Evolutionary conservation across 2,113 vertebrate genomes (phyloP), one percentile per base, ranked within the genome.

Genomic region (Dolichallabes microphthalmus): DNA sequence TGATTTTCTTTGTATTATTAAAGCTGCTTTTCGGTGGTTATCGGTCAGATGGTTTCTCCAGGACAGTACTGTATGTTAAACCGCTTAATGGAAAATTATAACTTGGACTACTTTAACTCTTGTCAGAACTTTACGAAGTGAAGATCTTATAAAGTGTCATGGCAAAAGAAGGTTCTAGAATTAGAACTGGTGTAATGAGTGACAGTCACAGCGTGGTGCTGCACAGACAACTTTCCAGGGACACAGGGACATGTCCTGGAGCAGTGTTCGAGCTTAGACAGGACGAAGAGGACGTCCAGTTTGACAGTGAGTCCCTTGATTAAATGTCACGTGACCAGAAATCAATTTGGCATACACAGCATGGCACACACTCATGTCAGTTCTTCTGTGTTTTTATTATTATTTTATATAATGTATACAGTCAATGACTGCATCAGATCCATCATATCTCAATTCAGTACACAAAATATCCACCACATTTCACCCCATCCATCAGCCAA

Each of bases 271-370:
- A 35, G 77, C 82, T 92, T 4, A 86, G 91, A 1, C 91, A 93
- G 19, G 91, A 92, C 45, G 94, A 95, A 79, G 93, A 94, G 10
- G 85, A 93, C 2, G 90, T 94, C 30, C 91, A 90, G 53, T 95
- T 95, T 92, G 95, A 95, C 90, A 94, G 95, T 95, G 91, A 94
- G 94, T 87, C 71, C 13, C 85, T 86, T 87, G 20, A 75, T 77
- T 12, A 8, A 39, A 19, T 53, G 27, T 74, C 14, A 76, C 32
- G 27, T 52, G 32, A 19, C 66, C 66, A 1, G 27, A 50, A 53
- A 22, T n/a, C n/a, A 30, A 11, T n/a, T 27, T 55, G 13, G 17
- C 8, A 19, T 58, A 78, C 20, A 1, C 1, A 57, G 15, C n/a
- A 55, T 9, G 25, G 30, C 52, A 20, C 52, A 53, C 73, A 55